Conservation (phyloP, 2,113 vertebrate genomes). For the Cryptomyrus ogoouensis region DNA sequence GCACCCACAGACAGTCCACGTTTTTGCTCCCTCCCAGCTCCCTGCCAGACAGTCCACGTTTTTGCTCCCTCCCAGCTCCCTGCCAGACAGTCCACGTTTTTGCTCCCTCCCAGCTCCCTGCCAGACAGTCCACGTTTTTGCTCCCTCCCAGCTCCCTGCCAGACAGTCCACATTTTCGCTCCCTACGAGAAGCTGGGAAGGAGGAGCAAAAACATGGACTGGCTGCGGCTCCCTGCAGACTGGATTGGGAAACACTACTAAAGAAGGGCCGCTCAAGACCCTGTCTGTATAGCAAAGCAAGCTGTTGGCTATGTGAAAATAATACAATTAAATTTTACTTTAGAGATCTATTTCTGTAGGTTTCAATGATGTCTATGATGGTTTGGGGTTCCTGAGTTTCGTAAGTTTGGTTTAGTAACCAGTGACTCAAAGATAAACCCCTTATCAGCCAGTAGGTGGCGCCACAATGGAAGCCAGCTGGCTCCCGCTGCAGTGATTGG, state of each 20-base stretch:
- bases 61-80: not conserved
- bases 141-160: not conserved
- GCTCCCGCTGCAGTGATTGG: not conserved
- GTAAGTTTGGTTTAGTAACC: not conserved
- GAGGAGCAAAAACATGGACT: not conserved
- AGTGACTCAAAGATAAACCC: not conserved
- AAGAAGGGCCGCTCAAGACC: not conserved
- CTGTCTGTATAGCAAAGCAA: not conserved
- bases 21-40: not conserved
- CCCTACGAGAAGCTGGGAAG: not conserved
- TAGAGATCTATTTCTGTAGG: not conserved
- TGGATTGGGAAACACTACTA: not conserved
- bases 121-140: not conserved
- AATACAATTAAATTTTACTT: not conserved
- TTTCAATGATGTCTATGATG: not conserved
- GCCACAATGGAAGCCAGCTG: not conserved
- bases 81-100: not conserved
- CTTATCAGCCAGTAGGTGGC: not conserved
- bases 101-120: not conserved
- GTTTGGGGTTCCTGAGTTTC: not conserved
- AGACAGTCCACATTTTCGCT: not conserved
- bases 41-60: not conserved
- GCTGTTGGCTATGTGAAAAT: not conserved
- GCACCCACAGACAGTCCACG: not conserved
- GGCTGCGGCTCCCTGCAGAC: not conserved